phyloP scores from a whole-genome alignment of 2,113 vertebrate species.

The Hystrix brachyura region DNA sequence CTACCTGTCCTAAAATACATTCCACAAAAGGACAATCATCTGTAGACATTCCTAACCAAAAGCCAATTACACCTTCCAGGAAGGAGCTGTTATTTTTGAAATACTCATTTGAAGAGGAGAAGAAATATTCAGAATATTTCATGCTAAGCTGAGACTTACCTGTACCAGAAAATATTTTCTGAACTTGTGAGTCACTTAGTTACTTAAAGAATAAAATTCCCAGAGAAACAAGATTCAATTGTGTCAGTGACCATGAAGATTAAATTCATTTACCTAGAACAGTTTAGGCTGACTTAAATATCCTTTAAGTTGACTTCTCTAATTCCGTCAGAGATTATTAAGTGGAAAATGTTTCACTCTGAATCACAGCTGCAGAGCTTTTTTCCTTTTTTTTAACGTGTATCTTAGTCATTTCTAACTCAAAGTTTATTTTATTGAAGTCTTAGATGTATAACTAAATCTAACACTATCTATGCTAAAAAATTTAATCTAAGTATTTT shows the following conservation, averaged over 20 bases:
- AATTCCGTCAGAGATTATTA: constrained; percentile 51
- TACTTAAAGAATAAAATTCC: constrained; percentile 79
- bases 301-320: constrained; percentile 67
- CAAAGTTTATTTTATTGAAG: constrained; percentile 30
- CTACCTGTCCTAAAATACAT: constrained; percentile 69
- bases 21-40: constrained; percentile 78
- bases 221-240: constrained; percentile 79
- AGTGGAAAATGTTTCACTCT: constrained; percentile 43
- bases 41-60: constrained; percentile 76
- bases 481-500: constrained; percentile 49
- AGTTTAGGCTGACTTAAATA: constrained; percentile 83
- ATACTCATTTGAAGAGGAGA: constrained; percentile 80
- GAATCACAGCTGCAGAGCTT: constrained; percentile 54
- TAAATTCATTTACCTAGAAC: constrained; percentile 78
- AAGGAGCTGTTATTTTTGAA: constrained; percentile 81
- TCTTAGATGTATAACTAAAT: constrained; percentile 37
- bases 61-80: constrained; percentile 78
- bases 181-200: constrained; percentile 82
- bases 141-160: constrained; percentile 81
- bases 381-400: constrained; percentile 6
- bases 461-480: neutral
- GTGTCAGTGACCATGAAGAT: constrained; percentile 80
- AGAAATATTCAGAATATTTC: constrained; percentile 85
- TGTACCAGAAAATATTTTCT: constrained; percentile 83
- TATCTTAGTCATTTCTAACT: constrained; percentile 61